A percentile compares a stretch with the other conserved stretches of the same genome.
These are phyloP conservation scores for Rhinolophus ferrumequinum DNA, from an alignment of 2,113 vertebrate genomes.

Conservation along the genomic window DNA sequence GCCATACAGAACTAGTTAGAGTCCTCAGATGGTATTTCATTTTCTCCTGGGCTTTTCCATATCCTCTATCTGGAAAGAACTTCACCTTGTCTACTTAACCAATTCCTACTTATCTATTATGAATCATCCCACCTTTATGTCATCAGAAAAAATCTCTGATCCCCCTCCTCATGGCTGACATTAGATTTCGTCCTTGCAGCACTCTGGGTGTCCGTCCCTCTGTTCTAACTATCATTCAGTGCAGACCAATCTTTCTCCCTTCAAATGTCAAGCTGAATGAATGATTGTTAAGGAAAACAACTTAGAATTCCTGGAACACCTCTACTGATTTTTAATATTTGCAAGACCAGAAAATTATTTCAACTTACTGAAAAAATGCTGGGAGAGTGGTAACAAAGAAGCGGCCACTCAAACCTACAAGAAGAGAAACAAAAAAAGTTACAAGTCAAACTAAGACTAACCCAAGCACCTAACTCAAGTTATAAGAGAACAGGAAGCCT, in stretches of 20 bases:
- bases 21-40: neutral
- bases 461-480: neutral
- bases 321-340: neutral
- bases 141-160: neutral
- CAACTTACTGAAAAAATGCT: slow-evolving; percentile 91
- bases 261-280: neutral
- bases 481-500: neutral
- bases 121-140: neutral
- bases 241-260: neutral
- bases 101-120: neutral
- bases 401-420: slow-evolving; percentile 91
- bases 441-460: slow-evolving; percentile 15
- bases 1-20: neutral
- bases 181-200: neutral
- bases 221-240: neutral
- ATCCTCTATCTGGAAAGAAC: neutral
- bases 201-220: neutral
- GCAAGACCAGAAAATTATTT: slow-evolving; percentile 4
- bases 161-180: neutral
- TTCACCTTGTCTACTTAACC: neutral
- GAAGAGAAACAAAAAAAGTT: slow-evolving; percentile 62
- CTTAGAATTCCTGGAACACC: neutral
- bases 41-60: neutral
- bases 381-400: slow-evolving; percentile 93
- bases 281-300: neutral